A percentile compares a stretch with the other conserved stretches of the same genome.
Conservation (phyloP, 2,797 vertebrate species). For the Crocidura indochinensis region DNA sequence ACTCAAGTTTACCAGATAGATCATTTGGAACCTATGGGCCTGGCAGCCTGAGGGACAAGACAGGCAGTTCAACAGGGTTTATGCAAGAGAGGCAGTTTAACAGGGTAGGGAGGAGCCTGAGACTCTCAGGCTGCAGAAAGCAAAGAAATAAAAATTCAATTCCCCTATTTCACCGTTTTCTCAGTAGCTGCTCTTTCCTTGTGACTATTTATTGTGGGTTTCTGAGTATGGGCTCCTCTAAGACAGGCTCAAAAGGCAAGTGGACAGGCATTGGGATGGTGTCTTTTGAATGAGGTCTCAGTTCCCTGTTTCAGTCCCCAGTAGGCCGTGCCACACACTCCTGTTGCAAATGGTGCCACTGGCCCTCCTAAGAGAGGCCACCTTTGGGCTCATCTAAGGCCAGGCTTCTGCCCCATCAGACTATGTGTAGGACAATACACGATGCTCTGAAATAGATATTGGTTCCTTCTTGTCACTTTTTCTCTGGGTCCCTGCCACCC, state of each 20-base stretch:
- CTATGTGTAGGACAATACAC: background rate
- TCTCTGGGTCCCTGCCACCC: background rate
- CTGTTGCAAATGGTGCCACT: background rate
- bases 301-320: background rate
- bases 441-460: no score
- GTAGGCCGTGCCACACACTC: background rate
- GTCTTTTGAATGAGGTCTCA: background rate
- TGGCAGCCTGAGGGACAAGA: background rate
- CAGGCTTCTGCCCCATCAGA: background rate
- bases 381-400: background rate
- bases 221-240: background rate
- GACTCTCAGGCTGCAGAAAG: background rate
- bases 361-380: background rate
- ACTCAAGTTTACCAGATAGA: background rate
- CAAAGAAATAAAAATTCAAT: background rate
- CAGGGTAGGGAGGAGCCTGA: background rate
- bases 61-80: background rate
- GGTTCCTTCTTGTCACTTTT: constrained; percentile 4
- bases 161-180: background rate
- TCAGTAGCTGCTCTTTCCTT: background rate
- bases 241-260: background rate
- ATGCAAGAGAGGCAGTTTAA: background rate
- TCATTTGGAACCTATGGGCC: no score
- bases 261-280: background rate
- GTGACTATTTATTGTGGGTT: background rate